Conservation (phyloP, 2,888 invertebrate species). For the Microplitis deprimator region DNA sequence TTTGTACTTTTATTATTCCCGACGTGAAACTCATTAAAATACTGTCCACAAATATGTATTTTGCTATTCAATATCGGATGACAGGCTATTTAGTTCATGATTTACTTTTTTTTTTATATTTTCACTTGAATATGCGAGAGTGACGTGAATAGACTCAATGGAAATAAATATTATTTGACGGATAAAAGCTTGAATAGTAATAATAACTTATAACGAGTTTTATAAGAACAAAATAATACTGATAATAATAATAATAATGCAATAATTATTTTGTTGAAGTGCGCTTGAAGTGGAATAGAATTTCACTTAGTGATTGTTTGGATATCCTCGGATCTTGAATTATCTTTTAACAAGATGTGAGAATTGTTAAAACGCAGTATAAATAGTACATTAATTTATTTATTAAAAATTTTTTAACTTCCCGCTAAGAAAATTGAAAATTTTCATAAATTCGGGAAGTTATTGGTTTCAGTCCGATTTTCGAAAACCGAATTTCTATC, state of each 20-base stretch:
- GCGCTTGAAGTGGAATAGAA: background rate
- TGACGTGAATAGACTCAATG: background rate
- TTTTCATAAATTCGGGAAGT: too few species aligned
- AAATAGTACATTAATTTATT: background rate
- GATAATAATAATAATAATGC: background rate
- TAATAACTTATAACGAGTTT: background rate
- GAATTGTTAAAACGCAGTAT: background rate
- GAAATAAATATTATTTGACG: background rate
- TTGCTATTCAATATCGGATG: background rate
- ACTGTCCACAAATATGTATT: conserved; percentile 7
- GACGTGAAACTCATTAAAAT: background rate
- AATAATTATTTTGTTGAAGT: background rate
- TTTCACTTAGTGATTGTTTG: background rate
- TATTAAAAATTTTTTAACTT: background rate
- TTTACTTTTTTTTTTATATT: background rate
- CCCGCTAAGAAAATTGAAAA: too few species aligned
- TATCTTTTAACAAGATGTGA: background rate
- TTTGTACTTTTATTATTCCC: conserved; percentile 6
- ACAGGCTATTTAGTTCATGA: background rate
- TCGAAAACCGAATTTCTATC: too few species aligned
- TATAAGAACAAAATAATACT: background rate
- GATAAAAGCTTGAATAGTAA: background rate
- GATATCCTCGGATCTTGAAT: background rate
- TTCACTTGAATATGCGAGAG: background rate
- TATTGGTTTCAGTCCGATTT: too few species aligned